Conservation (phyloP, 2,113 vertebrate species). For the Lethenteron camtschaticum region DNA sequence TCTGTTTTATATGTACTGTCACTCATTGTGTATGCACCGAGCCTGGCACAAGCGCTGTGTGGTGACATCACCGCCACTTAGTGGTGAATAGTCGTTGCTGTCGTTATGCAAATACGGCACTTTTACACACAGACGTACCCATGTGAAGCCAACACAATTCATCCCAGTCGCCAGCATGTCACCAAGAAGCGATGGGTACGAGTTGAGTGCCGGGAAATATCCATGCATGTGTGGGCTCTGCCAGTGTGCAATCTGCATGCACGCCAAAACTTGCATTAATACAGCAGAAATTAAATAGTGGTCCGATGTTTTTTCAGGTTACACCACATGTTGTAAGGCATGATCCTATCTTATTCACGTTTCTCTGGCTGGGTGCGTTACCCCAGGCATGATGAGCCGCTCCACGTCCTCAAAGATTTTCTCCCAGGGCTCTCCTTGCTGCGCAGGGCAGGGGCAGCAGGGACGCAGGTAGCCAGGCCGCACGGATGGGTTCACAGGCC, state of each 20-base stretch:
- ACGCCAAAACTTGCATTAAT: neutral
- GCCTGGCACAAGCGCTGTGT: no score
- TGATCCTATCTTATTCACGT: conserved; percentile 4
- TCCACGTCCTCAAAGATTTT: conserved; percentile 67
- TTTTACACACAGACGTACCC: conserved; percentile 30
- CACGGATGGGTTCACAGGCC: conserved; percentile 56
- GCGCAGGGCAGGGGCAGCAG: conserved; percentile 49
- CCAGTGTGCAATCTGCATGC: conserved; percentile 76
- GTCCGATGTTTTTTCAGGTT: no score
- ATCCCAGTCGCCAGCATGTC: conserved; percentile 91
- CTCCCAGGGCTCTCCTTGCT: conserved; percentile 65
- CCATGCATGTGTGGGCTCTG: conserved; percentile 95
- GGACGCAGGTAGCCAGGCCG: conserved; percentile 62
- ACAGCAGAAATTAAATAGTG: no score
- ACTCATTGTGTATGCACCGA: no score
- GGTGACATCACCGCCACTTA: no score
- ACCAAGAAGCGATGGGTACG: conserved; percentile 81
- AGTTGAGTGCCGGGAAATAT: conserved; percentile 72
- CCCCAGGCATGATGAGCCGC: conserved; percentile 81
- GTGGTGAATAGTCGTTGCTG: no score
- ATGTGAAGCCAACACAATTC: conserved; percentile 90
- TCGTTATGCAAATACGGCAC: no score
- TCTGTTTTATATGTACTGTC: no score
- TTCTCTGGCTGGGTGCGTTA: conserved; percentile 20
- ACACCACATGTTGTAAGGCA: neutral